Evolutionary conservation across 2,113 vertebrate genomes (phyloP), one percentile per base, ranked within the genome.

Genomic region (Rhabdomys dilectus): DNA sequence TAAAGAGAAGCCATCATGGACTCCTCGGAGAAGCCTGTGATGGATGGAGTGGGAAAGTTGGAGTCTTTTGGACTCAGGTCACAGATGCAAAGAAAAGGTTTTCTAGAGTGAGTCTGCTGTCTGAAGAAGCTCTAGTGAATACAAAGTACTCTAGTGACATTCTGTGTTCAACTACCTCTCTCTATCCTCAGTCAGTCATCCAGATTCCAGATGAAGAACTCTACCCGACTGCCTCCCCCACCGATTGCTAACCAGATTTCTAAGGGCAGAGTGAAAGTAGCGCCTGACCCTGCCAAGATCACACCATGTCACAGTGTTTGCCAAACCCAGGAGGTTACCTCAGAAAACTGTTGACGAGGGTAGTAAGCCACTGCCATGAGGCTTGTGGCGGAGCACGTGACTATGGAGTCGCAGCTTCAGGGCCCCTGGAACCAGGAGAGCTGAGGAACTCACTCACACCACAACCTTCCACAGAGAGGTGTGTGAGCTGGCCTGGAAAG

Each of bases 1-100:
- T 56, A 22, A 95, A 64, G 42, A 77, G 53, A n/a, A 7, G 1
- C 58, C 34, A 6, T 26, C 70, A 36, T 80, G 21, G 78, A n/a
- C 92, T 75, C 80, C 92, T 75, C 80, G n/a, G 21, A 34, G 45
- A 88, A 85, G 76, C 24, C 60, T 73, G 17, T 24, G 36, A 89
- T 26, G 45, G 13, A 93, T 91, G 26, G 45, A 45, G 45, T 45
- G 56, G 62, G 48, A 95, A 64, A 17, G 48, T 88, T 42, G 62
- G 78, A 92, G 64, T 34, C 60, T 78, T 21, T 48, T 94, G 48
- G 53, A 81, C 89, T 89, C 77, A 77, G 42, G 36, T 90, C 48
- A 90, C 22, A 92, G 48, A 81, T 81, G 51, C 68, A 34, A 93
- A 77, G 66, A 45, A 36, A 84, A 92, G 53, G 29, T 94, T 70